Evolutionary conservation across 2,113 vertebrate species (phyloP), one percentile per base, ranked within the genome.

Genomic region (Etia nguti): DNA sequence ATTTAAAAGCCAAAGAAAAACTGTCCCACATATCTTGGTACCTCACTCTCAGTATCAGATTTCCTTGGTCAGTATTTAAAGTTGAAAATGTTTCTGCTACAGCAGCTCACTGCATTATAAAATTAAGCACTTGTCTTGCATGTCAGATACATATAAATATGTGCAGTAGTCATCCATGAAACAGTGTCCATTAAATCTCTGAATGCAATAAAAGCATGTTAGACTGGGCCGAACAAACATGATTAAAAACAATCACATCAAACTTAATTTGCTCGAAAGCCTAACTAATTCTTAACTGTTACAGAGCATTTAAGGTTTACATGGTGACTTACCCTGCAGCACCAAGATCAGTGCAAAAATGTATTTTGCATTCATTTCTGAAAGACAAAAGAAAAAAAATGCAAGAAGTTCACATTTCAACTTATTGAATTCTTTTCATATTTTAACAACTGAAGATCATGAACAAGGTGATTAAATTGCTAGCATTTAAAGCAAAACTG

Each of bases 281-380:
- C 10, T 41, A 11, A 24, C 12, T 29, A 13, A 75, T 18, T 29
- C 16, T 1, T 52, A 6, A 77, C 46, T 34, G 26, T 31, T 12
- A 34, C 46, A 52, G 26, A 77, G 50, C 46, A 52, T 77, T 77
- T 31, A 34, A 38, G 15, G 46, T 18, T 81, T 6, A 8, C 52
- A 20, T 52, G 15, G 60, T 83, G 55, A 57, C 95, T 96, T 95
- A 97, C 96, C 96, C 95, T 97, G 96, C 91, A 97, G 94, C 85
- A 93, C 89, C 31, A 97, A 92, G 88, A 97, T 82, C 82, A 96
- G 91, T 46, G 93, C 96, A 31, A 97, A 48, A 29, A 73, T 79
- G 11, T 92, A 89, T 90, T 96, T 97, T 88, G 93, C 81, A 60
- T 95, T 93, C 96, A 96, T 96, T 6, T 96, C 96, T 96, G 92